Evolutionary conservation across 2,888 invertebrate genomes (phyloP), one percentile per base, ranked within the genome.

Genomic region (Microctonus aethiopoides): DNA sequence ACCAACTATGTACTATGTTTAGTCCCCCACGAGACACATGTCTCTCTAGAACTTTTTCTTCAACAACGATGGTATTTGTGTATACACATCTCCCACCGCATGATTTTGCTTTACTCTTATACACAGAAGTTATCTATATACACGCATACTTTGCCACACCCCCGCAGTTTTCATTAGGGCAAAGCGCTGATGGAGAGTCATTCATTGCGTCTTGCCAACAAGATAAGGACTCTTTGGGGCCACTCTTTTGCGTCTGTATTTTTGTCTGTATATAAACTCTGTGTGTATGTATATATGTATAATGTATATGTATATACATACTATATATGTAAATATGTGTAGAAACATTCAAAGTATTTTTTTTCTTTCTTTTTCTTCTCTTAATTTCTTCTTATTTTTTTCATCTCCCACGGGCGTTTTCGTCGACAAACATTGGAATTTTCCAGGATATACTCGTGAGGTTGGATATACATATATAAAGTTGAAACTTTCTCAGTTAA

Each of bases 151-250:
- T 46, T 46, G 16, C 46, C 46, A 46, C 46, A 16, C 46, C 77
- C 76, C 75, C 74, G 72, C 68, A 77, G 76, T 77, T 77, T 77
- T 76, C 77, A 76, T 77, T 76, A 76, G 72, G 70, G 68, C 72
- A 63, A 69, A 72, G 67, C 64, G 74, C 68, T 75, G 74, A 74
- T 74, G 74, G 70, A 74, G 71, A 56, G 71, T 65, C 67, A 39
- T 39, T 65, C 67, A 46, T 69, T 74, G 67, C 74, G 64, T 69
- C 72, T 64, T 69, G 22, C 60, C 70, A 70, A 64, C 52, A 41
- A 60, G 69, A 65, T 65, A 65, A 69, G 70, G 65, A 64, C 70
- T 65, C 60, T 70, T 64, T 16, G 24, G 56, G 26, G 34, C 34
- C 16, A 16, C 20, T 36, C 59, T 22, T 56, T 29, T n/a, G n/a